These are phyloP conservation scores for Drosophila picticornis DNA, from an alignment of 2,888 invertebrate species.

Conservation along the genomic window DNA sequence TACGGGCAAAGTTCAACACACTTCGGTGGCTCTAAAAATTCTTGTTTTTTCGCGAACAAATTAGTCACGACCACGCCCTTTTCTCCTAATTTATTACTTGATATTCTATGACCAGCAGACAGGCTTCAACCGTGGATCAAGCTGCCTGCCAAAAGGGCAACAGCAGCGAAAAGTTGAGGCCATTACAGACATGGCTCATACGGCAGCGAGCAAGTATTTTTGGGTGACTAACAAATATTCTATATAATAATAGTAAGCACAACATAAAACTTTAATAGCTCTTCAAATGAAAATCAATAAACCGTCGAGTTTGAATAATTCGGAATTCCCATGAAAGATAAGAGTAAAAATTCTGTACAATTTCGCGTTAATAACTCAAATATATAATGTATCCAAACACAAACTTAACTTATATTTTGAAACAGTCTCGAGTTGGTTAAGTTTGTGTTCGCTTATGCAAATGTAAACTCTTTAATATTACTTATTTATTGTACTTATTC, in stretches of 20 bases:
- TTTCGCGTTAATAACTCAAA: neutral
- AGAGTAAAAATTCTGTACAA: neutral
- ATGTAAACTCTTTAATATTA: neutral
- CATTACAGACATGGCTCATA: slow-evolving; percentile 5
- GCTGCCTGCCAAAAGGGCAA: slow-evolving; percentile 19
- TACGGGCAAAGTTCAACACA: slow-evolving; percentile 38
- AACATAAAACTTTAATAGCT: neutral
- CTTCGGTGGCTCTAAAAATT: slow-evolving; percentile 16
- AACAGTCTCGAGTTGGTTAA: neutral
- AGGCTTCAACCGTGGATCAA: slow-evolving; percentile 18
- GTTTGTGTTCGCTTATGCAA: neutral
- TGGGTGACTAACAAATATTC: slow-evolving; percentile 2
- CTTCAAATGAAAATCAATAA: neutral
- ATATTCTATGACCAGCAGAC: slow-evolving; percentile 58
- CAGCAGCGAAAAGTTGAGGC: slow-evolving; percentile 16
- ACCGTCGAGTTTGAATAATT: neutral
- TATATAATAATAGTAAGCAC: neutral
- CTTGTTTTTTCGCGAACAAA: slow-evolving; percentile 36
- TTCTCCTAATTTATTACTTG: slow-evolving; percentile 69
- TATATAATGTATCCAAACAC: neutral
- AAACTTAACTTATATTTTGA: neutral
- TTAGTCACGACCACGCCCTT: slow-evolving; percentile 67
- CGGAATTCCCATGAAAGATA: neutral
- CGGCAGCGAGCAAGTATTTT: neutral
- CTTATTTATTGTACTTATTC: neutral